Evolutionary conservation across 2,797 vertebrate genomes (phyloP), one percentile per base, ranked within the genome.

Genomic region (Passerculus sandwichensis): DNA sequence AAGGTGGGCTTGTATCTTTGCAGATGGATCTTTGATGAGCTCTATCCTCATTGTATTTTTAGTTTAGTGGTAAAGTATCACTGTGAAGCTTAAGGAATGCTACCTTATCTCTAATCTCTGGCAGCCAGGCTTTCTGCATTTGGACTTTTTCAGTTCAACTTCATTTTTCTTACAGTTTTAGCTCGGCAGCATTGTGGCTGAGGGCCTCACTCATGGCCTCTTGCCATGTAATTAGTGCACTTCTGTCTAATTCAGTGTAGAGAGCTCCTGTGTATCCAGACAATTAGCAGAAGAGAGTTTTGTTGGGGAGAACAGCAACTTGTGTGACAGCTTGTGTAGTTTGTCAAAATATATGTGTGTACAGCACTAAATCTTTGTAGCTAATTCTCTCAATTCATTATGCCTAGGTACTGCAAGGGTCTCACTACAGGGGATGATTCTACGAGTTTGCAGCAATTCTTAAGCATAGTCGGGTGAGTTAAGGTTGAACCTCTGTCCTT

Each of bases 391-490:
- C 72, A 97, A 96, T 97, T 96, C 97, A 18, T 97, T 97, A 96
- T 96, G 96, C 93, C 97, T 97, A 97, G 97, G 96, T 97, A 97
- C 96, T 97, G 96, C 96, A 97, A 97, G 96, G 97, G 96, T 97
- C 95, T 96, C 95, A 94, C 97, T 96, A 70, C 97, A 97, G 97
- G 96, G 93, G 96, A 97, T 97, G 96, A 97, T 93, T 86, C 96
- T 90, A 89, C 97, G 95, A 96, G 92, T 96, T 97, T 97, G 96
- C 97, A 96, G 95, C 94, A 97, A 97, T 97, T 97, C 95, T 97
- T 97, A 97, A 97, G 91, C 97, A 95, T 97, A 97, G 93, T 62
- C 96, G 96, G 97, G 97, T 97, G 97, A 97, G 97, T 97, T 97
- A 97, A 97, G 97, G 97, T 97, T 97, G 95, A 97, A 96, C 75